These are phyloP conservation scores for Epinephelus fuscoguttatus DNA, from an alignment of 2,113 vertebrate species.

Conservation along the genomic window DNA sequence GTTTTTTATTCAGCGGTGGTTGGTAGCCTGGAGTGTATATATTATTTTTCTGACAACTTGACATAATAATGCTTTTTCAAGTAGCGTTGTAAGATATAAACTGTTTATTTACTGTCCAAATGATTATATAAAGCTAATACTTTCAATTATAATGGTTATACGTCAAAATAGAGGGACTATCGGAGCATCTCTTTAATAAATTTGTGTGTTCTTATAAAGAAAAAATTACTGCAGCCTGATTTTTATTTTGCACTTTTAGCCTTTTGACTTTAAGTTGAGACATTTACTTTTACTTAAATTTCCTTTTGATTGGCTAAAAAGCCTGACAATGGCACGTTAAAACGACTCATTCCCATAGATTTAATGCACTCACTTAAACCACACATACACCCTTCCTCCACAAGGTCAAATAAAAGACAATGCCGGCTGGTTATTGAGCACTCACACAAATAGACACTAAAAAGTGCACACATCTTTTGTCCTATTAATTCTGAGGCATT, in stretches of 20 bases:
- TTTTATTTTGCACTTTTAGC: neutral
- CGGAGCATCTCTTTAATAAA: neutral
- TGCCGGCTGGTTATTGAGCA: conserved; percentile 65
- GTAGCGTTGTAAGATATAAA: neutral
- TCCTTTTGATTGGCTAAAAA: conserved; percentile 18
- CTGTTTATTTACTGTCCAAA: neutral
- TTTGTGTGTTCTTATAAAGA: neutral
- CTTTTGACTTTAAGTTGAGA: neutral
- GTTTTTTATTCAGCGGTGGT: neutral
- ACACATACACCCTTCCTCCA: conserved; percentile 15
- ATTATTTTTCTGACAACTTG: neutral
- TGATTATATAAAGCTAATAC: neutral
- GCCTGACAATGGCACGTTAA: conserved; percentile 1
- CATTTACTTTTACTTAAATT: conserved; percentile 6
- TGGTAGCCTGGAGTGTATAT: neutral
- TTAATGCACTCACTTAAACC: conserved; percentile 36
- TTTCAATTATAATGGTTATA: neutral
- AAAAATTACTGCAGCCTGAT: neutral
- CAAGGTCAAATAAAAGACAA: conserved; percentile 73
- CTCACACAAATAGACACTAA: conserved; percentile 60
- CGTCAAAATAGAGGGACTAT: neutral
- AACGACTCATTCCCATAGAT: conserved; percentile 41
- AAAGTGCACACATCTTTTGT: conserved; percentile 59
- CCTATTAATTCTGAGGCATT: conserved; percentile 80
- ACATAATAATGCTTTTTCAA: neutral